phyloP scores from a whole-genome alignment of 2,888 invertebrate species.

The Callyntrura guangdongensis region DNA sequence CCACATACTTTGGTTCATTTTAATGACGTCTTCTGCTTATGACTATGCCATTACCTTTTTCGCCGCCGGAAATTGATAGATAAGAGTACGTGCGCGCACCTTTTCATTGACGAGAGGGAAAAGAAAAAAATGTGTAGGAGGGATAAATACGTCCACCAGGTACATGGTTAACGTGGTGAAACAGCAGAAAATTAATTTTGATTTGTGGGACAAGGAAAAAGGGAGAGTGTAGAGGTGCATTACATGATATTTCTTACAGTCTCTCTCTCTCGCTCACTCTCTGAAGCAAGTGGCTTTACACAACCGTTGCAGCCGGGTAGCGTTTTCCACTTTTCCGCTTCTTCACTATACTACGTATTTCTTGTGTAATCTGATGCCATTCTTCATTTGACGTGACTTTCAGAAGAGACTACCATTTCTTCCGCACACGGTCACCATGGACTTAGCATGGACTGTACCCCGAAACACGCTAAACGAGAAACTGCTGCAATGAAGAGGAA shows the following conservation, averaged over 20 bases:
- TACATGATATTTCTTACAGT: background rate
- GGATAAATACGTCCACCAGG: background rate
- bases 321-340: background rate
- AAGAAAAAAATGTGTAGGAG: background rate
- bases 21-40: background rate
- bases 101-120: background rate
- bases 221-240: background rate
- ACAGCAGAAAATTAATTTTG: conserved; percentile 41
- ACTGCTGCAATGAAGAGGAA: background rate
- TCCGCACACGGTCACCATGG: background rate
- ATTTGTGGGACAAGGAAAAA: conserved; percentile 4
- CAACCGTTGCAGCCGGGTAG: background rate
- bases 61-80: background rate
- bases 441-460: background rate
- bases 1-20: background rate
- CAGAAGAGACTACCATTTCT: conserved; percentile 5
- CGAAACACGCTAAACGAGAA: background rate
- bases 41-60: background rate
- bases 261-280: background rate
- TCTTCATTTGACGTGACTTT: conserved; percentile 61
- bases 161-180: background rate
- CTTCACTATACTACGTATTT: background rate
- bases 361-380: conserved; percentile 66
- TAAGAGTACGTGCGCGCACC: background rate
- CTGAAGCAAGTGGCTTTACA: background rate